These are phyloP conservation scores for Eulacestoma nigropectus DNA, from an alignment of 2,113 vertebrate species.

Conservation along the genomic window DNA sequence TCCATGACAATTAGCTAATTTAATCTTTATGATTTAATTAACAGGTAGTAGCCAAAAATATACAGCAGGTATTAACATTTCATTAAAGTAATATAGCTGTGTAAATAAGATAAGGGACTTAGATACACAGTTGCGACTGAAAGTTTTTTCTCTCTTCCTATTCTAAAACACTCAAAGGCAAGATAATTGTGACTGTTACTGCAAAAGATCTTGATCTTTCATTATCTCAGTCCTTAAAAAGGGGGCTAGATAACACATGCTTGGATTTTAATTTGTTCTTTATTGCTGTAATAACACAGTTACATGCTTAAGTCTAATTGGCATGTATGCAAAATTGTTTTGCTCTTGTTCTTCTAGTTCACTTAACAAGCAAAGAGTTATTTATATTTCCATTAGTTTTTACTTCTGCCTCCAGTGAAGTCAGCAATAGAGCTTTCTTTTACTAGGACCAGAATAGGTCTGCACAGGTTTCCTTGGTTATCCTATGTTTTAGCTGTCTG, in stretches of 20 bases:
- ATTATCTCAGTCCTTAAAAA: neutral
- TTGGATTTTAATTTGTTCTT: neutral
- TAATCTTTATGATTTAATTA: conserved; percentile 19
- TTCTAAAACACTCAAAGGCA: neutral
- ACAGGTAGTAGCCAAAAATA: neutral
- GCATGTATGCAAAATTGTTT: neutral
- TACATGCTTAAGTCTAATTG: neutral
- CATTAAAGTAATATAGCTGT: neutral
- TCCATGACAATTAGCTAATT: conserved; percentile 1
- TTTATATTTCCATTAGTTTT: neutral
- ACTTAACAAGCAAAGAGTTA: neutral
- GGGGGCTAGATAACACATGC: neutral
- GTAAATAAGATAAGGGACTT: neutral
- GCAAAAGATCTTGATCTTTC: neutral
- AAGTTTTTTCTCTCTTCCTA: neutral
- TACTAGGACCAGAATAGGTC: neutral
- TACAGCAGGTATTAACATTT: neutral
- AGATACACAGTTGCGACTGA: neutral
- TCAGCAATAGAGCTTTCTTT: neutral
- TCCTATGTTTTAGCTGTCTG: neutral
- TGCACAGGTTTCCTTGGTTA: conserved; percentile 15
- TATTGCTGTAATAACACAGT: neutral
- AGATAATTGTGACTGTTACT: neutral
- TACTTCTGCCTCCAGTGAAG: neutral
- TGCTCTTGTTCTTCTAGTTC: neutral